Conservation (phyloP, 2,888 invertebrate genomes). For the Rotaria magnacalcarata region DNA sequence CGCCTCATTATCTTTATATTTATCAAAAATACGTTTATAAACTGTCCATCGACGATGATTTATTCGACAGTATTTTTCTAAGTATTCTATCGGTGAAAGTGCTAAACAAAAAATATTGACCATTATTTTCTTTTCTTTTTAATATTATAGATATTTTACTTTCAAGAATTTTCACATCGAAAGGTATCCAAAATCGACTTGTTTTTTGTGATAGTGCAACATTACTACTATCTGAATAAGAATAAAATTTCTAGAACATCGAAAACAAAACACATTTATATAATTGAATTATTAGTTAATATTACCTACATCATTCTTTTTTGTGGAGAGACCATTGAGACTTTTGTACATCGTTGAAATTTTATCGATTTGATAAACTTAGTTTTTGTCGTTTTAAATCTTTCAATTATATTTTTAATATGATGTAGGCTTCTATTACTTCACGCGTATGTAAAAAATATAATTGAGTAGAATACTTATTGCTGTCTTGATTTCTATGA, state of each 20-base stretch:
- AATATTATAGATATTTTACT: slow-evolving; percentile 50
- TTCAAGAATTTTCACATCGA: slow-evolving; percentile 56
- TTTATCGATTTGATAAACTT: no score
- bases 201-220: slow-evolving; percentile 55
- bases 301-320: neutral
- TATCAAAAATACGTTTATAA: slow-evolving; percentile 53
- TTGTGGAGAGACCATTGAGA: neutral
- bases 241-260: neutral
- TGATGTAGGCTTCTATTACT: no score
- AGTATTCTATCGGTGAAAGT: slow-evolving; percentile 54
- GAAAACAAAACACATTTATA: neutral
- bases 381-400: neutral
- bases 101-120: slow-evolving; percentile 48
- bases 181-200: slow-evolving; percentile 56
- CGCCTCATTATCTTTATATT: slow-evolving; percentile 50
- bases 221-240: slow-evolving; percentile 48
- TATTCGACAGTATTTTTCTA: slow-evolving; percentile 53
- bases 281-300: neutral
- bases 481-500: neutral
- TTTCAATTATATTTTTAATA: no score
- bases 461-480: neutral
- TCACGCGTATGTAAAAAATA: neutral
- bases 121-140: neutral
- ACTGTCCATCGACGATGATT: slow-evolving; percentile 50
- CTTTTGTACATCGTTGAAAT: no score